Percentiles rank a stretch among this genome's conserved stretches.
phyloP scores from a whole-genome alignment of 2,888 invertebrate species.

The Lycophotia porphyrea region DNA sequence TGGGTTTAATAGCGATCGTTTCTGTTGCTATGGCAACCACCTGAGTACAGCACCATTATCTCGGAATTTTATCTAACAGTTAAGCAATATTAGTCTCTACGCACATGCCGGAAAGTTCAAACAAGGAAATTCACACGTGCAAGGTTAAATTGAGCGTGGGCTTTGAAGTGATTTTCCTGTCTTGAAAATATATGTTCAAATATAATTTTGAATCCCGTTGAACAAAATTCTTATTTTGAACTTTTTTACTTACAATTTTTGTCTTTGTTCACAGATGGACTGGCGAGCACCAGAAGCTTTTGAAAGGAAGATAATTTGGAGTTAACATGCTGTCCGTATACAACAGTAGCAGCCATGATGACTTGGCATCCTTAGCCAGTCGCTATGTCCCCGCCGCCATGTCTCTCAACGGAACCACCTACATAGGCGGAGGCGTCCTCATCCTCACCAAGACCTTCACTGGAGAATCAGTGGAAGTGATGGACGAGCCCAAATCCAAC shows the following conservation, averaged over 20 bases:
- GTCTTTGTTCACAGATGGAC: slow-evolving; percentile 81
- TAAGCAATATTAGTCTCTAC: slow-evolving; percentile 44
- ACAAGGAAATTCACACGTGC: background rate
- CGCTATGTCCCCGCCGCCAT: slow-evolving; percentile 79
- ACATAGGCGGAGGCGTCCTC: slow-evolving; percentile 80
- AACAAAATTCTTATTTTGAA: background rate
- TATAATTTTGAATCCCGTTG: slow-evolving; percentile 15
- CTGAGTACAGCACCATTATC: slow-evolving; percentile 43
- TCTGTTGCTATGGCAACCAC: slow-evolving; percentile 74
- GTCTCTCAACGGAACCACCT: slow-evolving; percentile 81
- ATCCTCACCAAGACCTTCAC: slow-evolving; percentile 86
- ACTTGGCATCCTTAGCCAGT: slow-evolving; percentile 68
- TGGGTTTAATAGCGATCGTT: slow-evolving; percentile 77
- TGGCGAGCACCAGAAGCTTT: slow-evolving; percentile 66
- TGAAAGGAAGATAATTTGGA: slow-evolving; percentile 52
- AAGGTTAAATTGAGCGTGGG: slow-evolving; percentile 37
- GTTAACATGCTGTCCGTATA: slow-evolving; percentile 75
- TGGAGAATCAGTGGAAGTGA: slow-evolving; percentile 84
- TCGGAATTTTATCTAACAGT: slow-evolving; percentile 38
- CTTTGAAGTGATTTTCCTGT: slow-evolving; percentile 16
- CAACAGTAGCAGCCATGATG: slow-evolving; percentile 72
- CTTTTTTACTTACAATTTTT: slow-evolving; percentile 35
- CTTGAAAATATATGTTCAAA: slow-evolving; percentile 25
- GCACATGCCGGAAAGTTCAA: slow-evolving; percentile 26
- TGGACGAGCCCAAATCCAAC: slow-evolving; percentile 84